Percentiles rank a stretch among this genome's conserved stretches.
Conservation (phyloP, 2,797 vertebrate species). For the Linurgus olivaceus region DNA sequence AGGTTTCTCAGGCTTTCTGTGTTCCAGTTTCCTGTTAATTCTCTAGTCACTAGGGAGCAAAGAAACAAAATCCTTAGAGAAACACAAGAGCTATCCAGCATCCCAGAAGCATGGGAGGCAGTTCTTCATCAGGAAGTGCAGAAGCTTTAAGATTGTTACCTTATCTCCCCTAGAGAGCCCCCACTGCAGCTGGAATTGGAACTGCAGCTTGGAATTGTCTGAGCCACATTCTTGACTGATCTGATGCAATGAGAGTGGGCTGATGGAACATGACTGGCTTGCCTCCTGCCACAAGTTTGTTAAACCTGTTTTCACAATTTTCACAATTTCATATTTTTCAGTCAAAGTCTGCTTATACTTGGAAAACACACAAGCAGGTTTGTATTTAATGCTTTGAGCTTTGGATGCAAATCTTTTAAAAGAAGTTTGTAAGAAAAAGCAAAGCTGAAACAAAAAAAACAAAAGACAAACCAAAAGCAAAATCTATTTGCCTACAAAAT, state of each 20-base stretch:
- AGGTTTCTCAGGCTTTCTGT: neutral
- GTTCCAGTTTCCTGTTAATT: neutral
- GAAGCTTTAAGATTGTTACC: neutral
- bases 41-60: neutral
- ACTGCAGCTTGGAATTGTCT: neutral
- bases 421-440: neutral
- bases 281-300: neutral
- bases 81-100: neutral
- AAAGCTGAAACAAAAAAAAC: neutral
- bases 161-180: neutral
- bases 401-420: neutral
- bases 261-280: neutral
- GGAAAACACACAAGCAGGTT: neutral
- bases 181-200: neutral
- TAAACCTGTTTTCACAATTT: neutral
- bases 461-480: neutral
- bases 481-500: neutral
- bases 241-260: neutral
- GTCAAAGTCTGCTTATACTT: neutral
- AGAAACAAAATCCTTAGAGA: neutral
- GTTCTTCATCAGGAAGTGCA: neutral
- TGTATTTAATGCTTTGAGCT: neutral
- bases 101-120: neutral
- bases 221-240: neutral
- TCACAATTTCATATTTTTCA: neutral